A percentile compares a stretch with the other conserved stretches of the same genome.
phyloP scores from a whole-genome alignment of 2,888 invertebrate genomes.

The Sarcophaga carnaria region DNA sequence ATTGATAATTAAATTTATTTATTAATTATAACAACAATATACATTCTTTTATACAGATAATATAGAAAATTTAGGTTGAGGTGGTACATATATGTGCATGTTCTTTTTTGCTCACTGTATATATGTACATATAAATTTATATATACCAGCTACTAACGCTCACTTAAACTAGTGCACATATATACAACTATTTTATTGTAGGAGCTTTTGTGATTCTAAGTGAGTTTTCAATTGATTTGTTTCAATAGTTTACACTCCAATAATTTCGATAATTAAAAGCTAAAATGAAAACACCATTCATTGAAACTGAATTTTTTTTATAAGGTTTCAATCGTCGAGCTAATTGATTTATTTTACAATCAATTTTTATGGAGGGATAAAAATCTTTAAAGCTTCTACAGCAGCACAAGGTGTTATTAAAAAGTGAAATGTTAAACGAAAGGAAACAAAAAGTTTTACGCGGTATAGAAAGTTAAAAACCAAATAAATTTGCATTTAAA shows the following conservation, averaged over 20 bases:
- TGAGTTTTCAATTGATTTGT: constrained; percentile 47
- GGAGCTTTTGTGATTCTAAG: background rate
- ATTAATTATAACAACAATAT: no score
- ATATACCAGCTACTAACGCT: background rate
- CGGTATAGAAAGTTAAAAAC: constrained; percentile 28
- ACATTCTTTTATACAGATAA: no score
- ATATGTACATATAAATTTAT: background rate
- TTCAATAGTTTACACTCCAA: constrained; percentile 71
- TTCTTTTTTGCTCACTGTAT: background rate
- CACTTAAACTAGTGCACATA: background rate
- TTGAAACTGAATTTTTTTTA: constrained; percentile 24
- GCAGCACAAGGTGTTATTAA: background rate
- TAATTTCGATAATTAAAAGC: constrained; percentile 70
- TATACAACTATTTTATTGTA: background rate
- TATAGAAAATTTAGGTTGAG: background rate
- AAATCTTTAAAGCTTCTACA: background rate
- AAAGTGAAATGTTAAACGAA: background rate
- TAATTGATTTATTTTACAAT: constrained; percentile 59
- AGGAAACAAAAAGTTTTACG: background rate
- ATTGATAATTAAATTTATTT: no score
- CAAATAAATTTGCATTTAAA: constrained; percentile 64
- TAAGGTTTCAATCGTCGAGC: constrained; percentile 45
- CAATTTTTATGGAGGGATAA: background rate
- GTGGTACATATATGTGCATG: background rate
- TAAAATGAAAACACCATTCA: constrained; percentile 26